phyloP scores from a whole-genome alignment of 2,888 invertebrate genomes.

The Camptogramma bilineatum region DNA sequence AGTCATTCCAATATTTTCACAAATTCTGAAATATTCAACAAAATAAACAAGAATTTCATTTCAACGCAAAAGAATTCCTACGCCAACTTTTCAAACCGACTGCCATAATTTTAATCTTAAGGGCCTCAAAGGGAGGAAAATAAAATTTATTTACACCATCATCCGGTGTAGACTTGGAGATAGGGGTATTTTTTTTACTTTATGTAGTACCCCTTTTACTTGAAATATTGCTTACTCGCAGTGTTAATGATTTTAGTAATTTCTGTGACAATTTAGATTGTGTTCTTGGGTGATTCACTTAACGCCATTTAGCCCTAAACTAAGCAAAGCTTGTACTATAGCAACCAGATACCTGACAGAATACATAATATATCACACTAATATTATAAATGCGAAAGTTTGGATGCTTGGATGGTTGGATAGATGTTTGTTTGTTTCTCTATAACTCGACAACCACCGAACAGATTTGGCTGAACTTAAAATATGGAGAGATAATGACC shows the following conservation, averaged over 20 bases:
- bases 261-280: background rate
- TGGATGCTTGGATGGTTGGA: too few relatives aligned
- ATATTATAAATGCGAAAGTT: too few relatives aligned
- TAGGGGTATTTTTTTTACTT: background rate
- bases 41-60: constrained; percentile 24
- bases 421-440: too few relatives aligned
- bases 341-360: too few relatives aligned
- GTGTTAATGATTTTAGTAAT: background rate
- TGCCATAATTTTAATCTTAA: constrained; percentile 41
- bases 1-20: constrained; percentile 2
- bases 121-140: constrained; percentile 40
- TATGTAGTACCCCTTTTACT: background rate
- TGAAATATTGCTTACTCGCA: background rate
- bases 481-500: too few relatives aligned
- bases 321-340: too few relatives aligned
- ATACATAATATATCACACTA: too few relatives aligned
- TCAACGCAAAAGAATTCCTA: constrained; percentile 27
- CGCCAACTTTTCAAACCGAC: constrained; percentile 30
- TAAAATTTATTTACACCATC: constrained; percentile 42
- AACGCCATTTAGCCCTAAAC: too few relatives aligned
- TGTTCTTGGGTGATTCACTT: background rate
- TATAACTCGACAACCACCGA: too few relatives aligned
- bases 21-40: background rate
- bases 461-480: too few relatives aligned
- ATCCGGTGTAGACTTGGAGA: constrained; percentile 26